Base-by-base conservation (phyloP, 2,888 invertebrate species). In the Drosophila pseudotalamancana region DNA sequence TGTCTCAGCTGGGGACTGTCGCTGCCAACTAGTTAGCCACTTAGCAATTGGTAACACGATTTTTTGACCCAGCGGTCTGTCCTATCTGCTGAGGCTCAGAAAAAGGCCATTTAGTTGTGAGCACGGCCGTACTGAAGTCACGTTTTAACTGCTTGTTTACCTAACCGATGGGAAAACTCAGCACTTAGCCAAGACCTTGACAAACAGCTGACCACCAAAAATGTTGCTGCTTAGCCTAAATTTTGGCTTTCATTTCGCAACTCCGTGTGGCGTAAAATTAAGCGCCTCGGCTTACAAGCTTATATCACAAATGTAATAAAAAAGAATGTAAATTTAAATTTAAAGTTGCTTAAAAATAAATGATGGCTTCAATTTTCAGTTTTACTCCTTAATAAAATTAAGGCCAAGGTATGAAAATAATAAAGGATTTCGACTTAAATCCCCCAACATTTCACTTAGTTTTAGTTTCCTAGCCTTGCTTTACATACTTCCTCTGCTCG, bases 101-200 rank as follows among this genome's bases (percentile, higher is more conserved):
- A 29, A 34, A 40, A 45, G 42, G 46, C 53, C 64, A 25, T 9
- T 25, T 39, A 23, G 27, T 18, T 12, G 19, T 6, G 6, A 35
- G 29, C 19, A 21, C 1, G 18, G n/a, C 11, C 35, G 14, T 21
- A 1, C 55, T 39, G 18, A 21, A 57, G 69, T 62, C 70, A 74
- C 75, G 70, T 74, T 48, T 50, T 60, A 40, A 16, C 35, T 43
- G 68, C 60, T 60, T 67, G 73, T 60, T 60, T 54, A 46, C 50
- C 48, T 8, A 37, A 35, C 25, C 42, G n/a, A 14, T 46, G 72
- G 65, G 50, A 25, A 34, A 37, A 56, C 35, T 19, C 11, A 23
- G 35, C 18, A 16, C 37, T 32, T 32, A 16, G 35, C 16, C 21
- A 46, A 25, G 39, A 25, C 31, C 16, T 31, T 34, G 23, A 35